A percentile compares a stretch with the other conserved stretches of the same genome.
Evolutionary conservation across 2,888 invertebrate genomes (phyloP).

Genomic region (Dendrolimus houi): DNA sequence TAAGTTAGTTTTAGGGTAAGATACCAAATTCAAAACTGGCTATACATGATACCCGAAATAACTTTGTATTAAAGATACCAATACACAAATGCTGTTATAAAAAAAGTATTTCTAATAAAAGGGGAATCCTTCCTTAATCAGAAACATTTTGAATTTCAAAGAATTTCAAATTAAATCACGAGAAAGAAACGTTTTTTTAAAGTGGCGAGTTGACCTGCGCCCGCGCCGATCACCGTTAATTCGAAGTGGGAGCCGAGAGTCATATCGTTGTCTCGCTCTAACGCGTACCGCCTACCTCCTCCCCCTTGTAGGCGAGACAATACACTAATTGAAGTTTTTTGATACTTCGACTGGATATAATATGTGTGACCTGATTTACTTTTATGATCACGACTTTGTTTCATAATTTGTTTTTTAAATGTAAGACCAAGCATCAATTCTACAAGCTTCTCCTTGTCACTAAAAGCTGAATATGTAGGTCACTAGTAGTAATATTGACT

Average conservation of each 20-base stretch:
- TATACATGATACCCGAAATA: too few relatives aligned
- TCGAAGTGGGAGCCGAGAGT: conserved; percentile 19
- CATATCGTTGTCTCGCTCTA: conserved; percentile 35
- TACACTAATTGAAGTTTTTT: conserved; percentile 31
- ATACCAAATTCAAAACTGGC: too few relatives aligned
- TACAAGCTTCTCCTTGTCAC: too few relatives aligned
- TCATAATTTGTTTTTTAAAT: background rate
- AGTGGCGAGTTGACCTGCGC: conserved; percentile 42
- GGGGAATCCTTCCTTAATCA: conserved; percentile 18
- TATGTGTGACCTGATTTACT: background rate
- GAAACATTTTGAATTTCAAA: conserved; percentile 35
- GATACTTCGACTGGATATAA: conserved; percentile 32
- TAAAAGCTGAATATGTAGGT: too few relatives aligned
- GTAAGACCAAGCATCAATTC: too few relatives aligned
- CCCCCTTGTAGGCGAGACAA: conserved; percentile 40
- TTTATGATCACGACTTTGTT: background rate
- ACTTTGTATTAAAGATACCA: too few relatives aligned
- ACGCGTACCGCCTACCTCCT: conserved; percentile 54
- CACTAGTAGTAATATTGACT: too few relatives aligned
- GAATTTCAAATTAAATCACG: conserved; percentile 46
- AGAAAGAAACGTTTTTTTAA: conserved; percentile 47
- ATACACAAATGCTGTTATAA: background rate
- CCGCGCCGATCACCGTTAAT: conserved; percentile 52
- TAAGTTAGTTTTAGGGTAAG: background rate
- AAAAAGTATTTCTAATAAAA: conserved; percentile 4